Evolutionary conservation across 2,888 invertebrate genomes (phyloP), one percentile per base, ranked within the genome.

Genomic region (Drosophila demipolita): DNA sequence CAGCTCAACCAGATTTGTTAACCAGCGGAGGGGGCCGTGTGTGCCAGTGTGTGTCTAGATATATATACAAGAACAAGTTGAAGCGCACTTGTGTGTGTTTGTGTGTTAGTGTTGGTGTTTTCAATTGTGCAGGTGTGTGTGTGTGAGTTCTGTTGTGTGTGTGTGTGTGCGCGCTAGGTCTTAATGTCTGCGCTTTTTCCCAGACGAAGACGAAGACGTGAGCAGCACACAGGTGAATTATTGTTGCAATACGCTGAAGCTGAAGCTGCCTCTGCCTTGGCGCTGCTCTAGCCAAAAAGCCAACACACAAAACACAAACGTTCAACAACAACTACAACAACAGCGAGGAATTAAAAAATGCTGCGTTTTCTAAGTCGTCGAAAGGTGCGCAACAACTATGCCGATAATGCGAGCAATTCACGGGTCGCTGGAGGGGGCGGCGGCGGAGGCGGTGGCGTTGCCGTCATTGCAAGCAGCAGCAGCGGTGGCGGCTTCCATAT

Each of bases 321-420:
- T 38, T 38, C 65, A 59, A 58, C 29, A 59, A 50, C 55, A 55
- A 38, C 59, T 53, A 62, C 62, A 59, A 53, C 38, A 42, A 55
- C 55, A 36, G 58, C 57, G 52, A 70, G 53, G 15, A 49, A 71
- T 52, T 52, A 49, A 68, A 89, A 87, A 94, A 97, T 97, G 97
- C 94, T 97, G 93, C 95, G 97, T 89, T 97, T 97, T 94, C 94
- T 97, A 86, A 97, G 97, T 93, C 95, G 96, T 91, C 95, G 96
- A 91, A 96, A 96, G 91, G 93, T 91, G 77, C 92, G 93, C 76
- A 93, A 92, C 86, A 91, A 91, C 77, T 90, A 92, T 80, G 92
- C 92, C 80, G 90, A 91, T 83, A 91, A 83, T 75, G 74, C 86
- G 23, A 73, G 73, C 66, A 75, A 68, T 64, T 73, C 71, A n/a